Conservation (phyloP, 2,797 vertebrate species). For the Chelmon rostratus region DNA sequence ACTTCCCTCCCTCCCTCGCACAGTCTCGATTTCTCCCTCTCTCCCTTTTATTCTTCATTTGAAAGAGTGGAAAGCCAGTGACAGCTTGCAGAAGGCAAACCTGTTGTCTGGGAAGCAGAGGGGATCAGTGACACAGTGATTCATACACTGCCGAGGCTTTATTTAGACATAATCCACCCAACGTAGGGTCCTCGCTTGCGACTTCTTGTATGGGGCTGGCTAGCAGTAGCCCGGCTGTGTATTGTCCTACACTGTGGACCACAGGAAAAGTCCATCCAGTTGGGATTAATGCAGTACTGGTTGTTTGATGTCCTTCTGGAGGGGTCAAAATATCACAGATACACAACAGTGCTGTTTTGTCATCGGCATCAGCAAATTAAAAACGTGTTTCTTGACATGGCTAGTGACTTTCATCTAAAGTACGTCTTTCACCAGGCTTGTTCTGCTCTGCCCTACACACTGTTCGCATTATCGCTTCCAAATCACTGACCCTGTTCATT, state of each 20-base stretch:
- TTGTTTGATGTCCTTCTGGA: background rate
- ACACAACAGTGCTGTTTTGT: background rate
- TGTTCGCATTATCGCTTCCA: too few species aligned
- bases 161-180: conserved; percentile 85
- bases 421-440: background rate
- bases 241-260: conserved; percentile 42
- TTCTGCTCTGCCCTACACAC: background rate
- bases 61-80: conserved; percentile 73
- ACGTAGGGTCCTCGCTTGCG: conserved; percentile 63
- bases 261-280: conserved; percentile 42
- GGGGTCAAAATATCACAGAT: conserved; percentile 12
- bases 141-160: conserved; percentile 81
- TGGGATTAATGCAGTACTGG: conserved; percentile 36
- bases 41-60: conserved; percentile 64
- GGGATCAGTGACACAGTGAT: conserved; percentile 84
- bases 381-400: background rate
- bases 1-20: conserved; percentile 71
- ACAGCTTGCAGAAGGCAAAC: conserved; percentile 76
- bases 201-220: conserved; percentile 45
- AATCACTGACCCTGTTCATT: conserved; percentile 3
- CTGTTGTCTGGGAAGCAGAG: conserved; percentile 79
- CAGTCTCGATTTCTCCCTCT: conserved; percentile 59
- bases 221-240: conserved; percentile 39
- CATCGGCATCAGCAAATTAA: background rate
- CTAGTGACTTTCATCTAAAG: too few species aligned